Base-by-base conservation (phyloP, 2,797 vertebrate species). In the Psittacula echo region DNA sequence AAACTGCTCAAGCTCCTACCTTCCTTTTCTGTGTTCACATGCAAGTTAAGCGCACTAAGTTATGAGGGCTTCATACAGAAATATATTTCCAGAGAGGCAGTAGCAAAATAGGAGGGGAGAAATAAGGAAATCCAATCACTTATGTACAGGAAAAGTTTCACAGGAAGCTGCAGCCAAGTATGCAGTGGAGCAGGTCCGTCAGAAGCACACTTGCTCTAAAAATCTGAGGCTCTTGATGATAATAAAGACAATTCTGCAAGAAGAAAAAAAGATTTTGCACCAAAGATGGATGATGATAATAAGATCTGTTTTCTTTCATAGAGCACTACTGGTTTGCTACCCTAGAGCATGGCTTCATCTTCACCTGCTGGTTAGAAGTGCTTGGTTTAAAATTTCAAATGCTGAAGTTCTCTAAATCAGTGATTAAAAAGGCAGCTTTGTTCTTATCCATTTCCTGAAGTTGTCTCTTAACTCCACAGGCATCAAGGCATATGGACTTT, bases 391-490 rank as follows among this genome's bases (percentile, higher is more conserved):
- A 58, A 39, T 62, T 85, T 83, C 79, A 84, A 34, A 47, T 1
- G 2, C 18, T 47, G 26, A 80, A 68, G 27, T 29, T 47, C 20
- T 60, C 65, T 58, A 48, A 72, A 77, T 72, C 9, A 68, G 22
- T 2, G 15, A 83, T 12, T 9, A 67, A 94, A 86, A 39, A 6
- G 11, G 0, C 3, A 4, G 1, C 1, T 8, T 30, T 32, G 39
- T 75, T 56, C 32, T 39, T n/a, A 41, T 6, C 7, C 3, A 18
- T 74, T 86, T 84, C 54, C 74, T 79, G 20, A 76, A 76, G 54
- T 51, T 27, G 1, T 32, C 29, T 78, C 70, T 79, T 34, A 67
- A 79, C 23, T 89, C 23, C 39, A 68, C 13, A n/a, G 27, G 30
- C 14, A 76, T 21, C 2, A 4, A 76, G 93, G 37, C 17, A 79